These are phyloP conservation scores for Hecatera dysodea DNA, from an alignment of 2,888 invertebrate genomes.

Conservation along the genomic window DNA sequence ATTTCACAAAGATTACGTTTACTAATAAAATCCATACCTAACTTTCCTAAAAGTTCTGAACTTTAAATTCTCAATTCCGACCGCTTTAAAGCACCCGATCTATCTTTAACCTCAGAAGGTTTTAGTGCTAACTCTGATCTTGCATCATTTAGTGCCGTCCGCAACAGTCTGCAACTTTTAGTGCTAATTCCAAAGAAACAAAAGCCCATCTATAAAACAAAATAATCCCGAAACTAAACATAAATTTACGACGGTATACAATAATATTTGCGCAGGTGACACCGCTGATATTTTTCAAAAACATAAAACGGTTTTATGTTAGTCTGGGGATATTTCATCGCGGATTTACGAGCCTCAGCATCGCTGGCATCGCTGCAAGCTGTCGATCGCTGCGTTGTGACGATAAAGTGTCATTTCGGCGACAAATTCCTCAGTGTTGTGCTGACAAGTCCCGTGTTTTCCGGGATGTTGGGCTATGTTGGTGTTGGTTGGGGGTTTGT, in stretches of 20 bases:
- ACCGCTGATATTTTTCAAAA: conserved; percentile 56
- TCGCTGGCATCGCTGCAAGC: conserved; percentile 58
- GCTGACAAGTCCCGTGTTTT: conserved; percentile 65
- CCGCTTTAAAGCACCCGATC: background rate
- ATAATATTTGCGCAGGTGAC: conserved; percentile 56
- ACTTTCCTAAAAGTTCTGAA: too few relatives aligned
- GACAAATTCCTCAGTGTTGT: conserved; percentile 72
- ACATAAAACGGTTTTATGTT: conserved; percentile 62
- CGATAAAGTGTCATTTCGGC: conserved; percentile 75
- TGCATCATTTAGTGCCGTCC: too few relatives aligned
- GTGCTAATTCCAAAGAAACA: conserved; percentile 5
- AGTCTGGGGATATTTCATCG: conserved; percentile 62
- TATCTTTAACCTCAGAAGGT: background rate
- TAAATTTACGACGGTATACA: conserved; percentile 45
- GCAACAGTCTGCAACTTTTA: too few relatives aligned
- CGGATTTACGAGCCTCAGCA: conserved; percentile 65
- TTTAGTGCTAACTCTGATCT: background rate
- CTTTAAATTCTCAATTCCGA: background rate
- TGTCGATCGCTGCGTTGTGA: conserved; percentile 59
- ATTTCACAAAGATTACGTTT: too few relatives aligned
- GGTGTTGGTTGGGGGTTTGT: conserved; percentile 27
- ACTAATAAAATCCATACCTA: too few relatives aligned
- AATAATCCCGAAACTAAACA: conserved; percentile 17
- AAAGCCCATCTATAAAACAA: conserved; percentile 7
- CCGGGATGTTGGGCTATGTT: conserved; percentile 36